A percentile compares a stretch with the other conserved stretches of the same genome.
Conservation (phyloP, 2,888 invertebrate species). For the Papilio gigon region DNA sequence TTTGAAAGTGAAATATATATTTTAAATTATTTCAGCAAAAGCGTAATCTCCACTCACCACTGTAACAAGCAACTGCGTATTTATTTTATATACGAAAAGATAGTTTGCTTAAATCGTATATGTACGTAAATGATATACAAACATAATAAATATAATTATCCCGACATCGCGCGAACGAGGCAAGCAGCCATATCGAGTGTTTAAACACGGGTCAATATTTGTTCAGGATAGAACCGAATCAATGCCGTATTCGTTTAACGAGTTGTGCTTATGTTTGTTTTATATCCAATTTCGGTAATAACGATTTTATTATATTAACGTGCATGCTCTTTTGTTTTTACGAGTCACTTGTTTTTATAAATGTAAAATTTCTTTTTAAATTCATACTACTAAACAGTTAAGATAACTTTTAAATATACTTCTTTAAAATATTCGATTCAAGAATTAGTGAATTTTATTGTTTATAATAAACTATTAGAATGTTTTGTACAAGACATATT, state of each 20-base stretch:
- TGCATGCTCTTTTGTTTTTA: slow-evolving; percentile 1
- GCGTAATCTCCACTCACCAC: not conserved
- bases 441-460: no score
- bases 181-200: slow-evolving; percentile 48
- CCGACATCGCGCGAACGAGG: slow-evolving; percentile 42
- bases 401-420: not conserved
- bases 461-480: no score
- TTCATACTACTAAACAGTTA: not conserved
- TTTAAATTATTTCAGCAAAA: no score
- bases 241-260: slow-evolving; percentile 47
- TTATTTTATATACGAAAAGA: not conserved
- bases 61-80: not conserved
- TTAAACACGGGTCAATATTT: slow-evolving; percentile 61
- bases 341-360: not conserved
- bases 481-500: not conserved
- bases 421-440: no score
- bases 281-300: slow-evolving; percentile 16
- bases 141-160: slow-evolving; percentile 17
- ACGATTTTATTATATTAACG: not conserved
- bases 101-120: not conserved
- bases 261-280: slow-evolving; percentile 30
- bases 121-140: slow-evolving; percentile 3
- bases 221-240: slow-evolving; percentile 59
- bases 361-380: not conserved
- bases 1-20: no score